Evolutionary conservation across 2,888 invertebrate genomes (phyloP).

Genomic region (Callimorpha dominula): DNA sequence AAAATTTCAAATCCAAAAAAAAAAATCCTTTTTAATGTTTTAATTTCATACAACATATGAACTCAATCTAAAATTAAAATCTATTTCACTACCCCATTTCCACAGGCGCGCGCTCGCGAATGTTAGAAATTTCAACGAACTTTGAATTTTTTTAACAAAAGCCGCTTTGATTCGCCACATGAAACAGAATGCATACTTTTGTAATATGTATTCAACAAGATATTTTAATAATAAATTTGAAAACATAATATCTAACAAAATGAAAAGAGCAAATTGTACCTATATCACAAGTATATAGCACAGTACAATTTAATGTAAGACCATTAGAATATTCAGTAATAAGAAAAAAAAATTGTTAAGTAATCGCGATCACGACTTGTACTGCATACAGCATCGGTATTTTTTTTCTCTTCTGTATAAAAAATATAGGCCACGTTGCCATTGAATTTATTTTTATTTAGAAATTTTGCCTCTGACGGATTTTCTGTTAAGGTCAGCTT

Average conservation of each 20-base stretch:
- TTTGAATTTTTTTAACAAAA: constrained; percentile 54
- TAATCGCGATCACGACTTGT: too few species aligned
- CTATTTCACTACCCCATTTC: constrained; percentile 61
- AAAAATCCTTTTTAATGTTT: constrained; percentile 23
- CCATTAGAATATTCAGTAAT: too few species aligned
- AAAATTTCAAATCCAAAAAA: background rate
- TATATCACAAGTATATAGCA: too few species aligned
- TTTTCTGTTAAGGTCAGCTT: background rate
- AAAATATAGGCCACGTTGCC: background rate
- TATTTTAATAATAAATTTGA: background rate
- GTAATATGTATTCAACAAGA: constrained; percentile 4
- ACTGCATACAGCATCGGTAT: background rate
- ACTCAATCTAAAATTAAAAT: constrained; percentile 67
- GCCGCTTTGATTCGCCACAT: constrained; percentile 49
- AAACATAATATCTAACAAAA: background rate
- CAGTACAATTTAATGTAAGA: too few species aligned
- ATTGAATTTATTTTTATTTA: background rate
- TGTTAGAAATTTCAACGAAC: constrained; percentile 56
- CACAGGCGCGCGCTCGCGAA: constrained; percentile 40
- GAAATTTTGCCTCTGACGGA: background rate
- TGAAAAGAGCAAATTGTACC: too few species aligned
- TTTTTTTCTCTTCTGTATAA: background rate
- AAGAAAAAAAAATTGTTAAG: too few species aligned
- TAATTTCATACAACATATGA: constrained; percentile 53
- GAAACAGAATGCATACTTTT: constrained; percentile 37